Conservation (phyloP, 37 sponge, comb jelly and placozoan genomes). For the Diacarnus erythraeanus region DNA sequence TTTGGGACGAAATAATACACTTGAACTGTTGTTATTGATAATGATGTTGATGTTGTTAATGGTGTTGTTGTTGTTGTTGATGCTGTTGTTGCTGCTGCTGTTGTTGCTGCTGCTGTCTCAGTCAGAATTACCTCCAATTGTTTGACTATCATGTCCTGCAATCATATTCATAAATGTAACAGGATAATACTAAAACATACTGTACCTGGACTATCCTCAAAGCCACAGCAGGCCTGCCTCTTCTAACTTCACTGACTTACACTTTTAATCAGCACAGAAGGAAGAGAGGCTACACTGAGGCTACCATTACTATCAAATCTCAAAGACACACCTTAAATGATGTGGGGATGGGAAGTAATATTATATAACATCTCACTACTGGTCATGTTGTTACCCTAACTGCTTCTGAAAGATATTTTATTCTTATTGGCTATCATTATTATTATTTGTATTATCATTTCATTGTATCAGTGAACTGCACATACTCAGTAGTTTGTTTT, state of each 20-base stretch:
- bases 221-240: slow-evolving; percentile 53
- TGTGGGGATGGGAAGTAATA: background rate
- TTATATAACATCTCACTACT: too few relatives aligned
- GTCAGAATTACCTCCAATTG: slow-evolving; percentile 62
- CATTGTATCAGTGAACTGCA: too few relatives aligned
- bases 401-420: slow-evolving; percentile 24
- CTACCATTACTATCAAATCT: background rate
- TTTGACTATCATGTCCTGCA: slow-evolving; percentile 46
- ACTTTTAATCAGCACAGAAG: slow-evolving; percentile 43
- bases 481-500: too few relatives aligned
- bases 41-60: too few relatives aligned
- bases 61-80: too few relatives aligned
- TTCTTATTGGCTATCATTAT: slow-evolving; percentile 17
- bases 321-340: slow-evolving; percentile 40
- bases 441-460: too few relatives aligned
- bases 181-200: too few relatives aligned
- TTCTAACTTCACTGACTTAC: slow-evolving; percentile 32
- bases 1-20: too few relatives aligned
- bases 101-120: too few relatives aligned
- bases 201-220: slow-evolving; percentile 19
- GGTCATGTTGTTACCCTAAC: slow-evolving; percentile 32
- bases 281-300: slow-evolving; percentile 29
- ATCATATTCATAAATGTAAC: background rate
- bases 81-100: too few relatives aligned
- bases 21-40: too few relatives aligned